A percentile compares a stretch with the other conserved stretches of the same genome.
These are phyloP conservation scores for Zosterops japonicus DNA, from an alignment of 2,113 vertebrate genomes.

Conservation along the genomic window DNA sequence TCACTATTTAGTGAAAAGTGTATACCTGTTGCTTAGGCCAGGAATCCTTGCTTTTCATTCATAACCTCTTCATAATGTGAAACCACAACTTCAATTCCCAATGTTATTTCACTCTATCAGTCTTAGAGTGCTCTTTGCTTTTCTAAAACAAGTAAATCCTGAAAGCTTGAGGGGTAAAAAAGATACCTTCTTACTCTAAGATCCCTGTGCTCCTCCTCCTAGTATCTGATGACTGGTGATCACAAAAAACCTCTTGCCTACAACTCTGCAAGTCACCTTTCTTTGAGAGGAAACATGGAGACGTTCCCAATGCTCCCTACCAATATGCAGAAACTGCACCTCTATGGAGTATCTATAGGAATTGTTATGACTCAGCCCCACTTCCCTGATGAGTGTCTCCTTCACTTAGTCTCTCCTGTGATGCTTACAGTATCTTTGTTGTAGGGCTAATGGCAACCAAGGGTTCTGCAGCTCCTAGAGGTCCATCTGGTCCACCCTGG, in stretches of 20 bases:
- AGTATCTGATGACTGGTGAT: background rate
- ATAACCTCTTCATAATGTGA: background rate
- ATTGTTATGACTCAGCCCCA: background rate
- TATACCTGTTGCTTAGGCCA: background rate
- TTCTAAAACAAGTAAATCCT: background rate
- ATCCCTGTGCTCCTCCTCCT: background rate
- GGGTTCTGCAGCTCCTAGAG: background rate
- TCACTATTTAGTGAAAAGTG: background rate
- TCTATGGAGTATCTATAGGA: background rate
- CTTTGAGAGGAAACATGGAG: background rate
- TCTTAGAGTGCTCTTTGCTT: background rate
- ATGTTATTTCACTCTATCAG: background rate
- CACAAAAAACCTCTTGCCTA: background rate
- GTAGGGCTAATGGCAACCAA: background rate
- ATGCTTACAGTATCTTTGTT: background rate
- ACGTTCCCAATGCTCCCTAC: background rate
- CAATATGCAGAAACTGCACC: background rate
- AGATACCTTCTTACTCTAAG: background rate
- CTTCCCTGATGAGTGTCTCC: fast-evolving
- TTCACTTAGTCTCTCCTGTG: background rate
- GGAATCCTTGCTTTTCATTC: background rate
- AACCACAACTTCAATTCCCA: background rate
- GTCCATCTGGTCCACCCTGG: background rate
- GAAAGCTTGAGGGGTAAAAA: background rate
- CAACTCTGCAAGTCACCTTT: background rate